A percentile compares a stretch with the other conserved stretches of the same genome.
phyloP scores from a whole-genome alignment of 2,888 invertebrate species.

The Hirtodrosophila alboralis region DNA sequence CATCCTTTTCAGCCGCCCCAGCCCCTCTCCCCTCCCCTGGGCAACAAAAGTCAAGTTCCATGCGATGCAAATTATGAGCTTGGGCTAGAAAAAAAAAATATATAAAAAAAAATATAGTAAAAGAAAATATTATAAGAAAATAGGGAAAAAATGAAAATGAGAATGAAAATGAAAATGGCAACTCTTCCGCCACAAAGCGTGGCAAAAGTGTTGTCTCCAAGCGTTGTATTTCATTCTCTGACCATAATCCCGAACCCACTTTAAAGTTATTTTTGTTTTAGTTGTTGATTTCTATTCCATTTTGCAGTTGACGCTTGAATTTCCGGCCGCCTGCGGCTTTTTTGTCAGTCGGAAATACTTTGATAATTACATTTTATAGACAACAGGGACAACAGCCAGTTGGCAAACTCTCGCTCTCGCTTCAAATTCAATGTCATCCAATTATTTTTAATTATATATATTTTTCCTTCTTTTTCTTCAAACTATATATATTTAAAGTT shows the following conservation, averaged over 20 bases:
- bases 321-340: slow-evolving; percentile 49
- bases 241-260: slow-evolving; percentile 57
- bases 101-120: slow-evolving; percentile 4
- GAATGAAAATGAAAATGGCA: slow-evolving; percentile 70
- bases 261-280: slow-evolving; percentile 52
- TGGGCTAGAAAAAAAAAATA: slow-evolving; percentile 15
- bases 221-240: no score
- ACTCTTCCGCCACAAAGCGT: slow-evolving; percentile 61
- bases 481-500: not conserved
- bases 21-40: slow-evolving; percentile 1
- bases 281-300: slow-evolving; percentile 48
- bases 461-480: slow-evolving; percentile 24
- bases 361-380: slow-evolving; percentile 70
- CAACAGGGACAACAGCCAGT: slow-evolving; percentile 46
- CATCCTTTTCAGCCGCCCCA: not conserved
- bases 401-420: slow-evolving; percentile 11
- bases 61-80: slow-evolving; percentile 75
- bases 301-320: slow-evolving; percentile 72
- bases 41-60: slow-evolving; percentile 55
- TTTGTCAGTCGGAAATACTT: slow-evolving; percentile 65
- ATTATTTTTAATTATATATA: slow-evolving; percentile 63
- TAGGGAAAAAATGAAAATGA: slow-evolving; percentile 36
- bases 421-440: slow-evolving; percentile 51
- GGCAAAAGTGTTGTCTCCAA: not conserved
- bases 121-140: slow-evolving; percentile 6